phyloP scores from a whole-genome alignment of 2,797 vertebrate species.

The Artibeus lituratus region DNA sequence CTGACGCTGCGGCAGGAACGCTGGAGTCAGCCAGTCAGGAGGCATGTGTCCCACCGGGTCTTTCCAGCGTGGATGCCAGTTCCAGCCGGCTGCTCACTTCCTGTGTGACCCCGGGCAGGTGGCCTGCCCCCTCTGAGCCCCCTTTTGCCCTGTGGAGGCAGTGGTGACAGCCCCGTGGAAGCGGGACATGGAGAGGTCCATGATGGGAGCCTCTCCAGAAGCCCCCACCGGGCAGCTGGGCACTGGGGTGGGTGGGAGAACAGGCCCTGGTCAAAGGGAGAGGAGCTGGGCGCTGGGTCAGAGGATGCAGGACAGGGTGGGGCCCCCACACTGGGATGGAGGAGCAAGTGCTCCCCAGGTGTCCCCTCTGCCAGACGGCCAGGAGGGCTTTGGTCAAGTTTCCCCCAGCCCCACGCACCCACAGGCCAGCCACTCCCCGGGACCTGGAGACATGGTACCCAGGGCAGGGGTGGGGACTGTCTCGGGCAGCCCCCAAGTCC shows the following conservation, averaged over 20 bases:
- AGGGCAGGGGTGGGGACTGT: not conserved
- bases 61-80: not conserved
- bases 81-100: not conserved
- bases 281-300: not conserved
- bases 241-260: not conserved
- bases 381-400: not conserved
- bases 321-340: not conserved
- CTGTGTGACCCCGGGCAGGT: not conserved
- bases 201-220: not conserved
- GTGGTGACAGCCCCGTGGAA: not conserved
- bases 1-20: not conserved
- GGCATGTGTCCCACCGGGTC: accelerated
- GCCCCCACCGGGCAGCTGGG: not conserved
- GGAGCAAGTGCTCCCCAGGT: not conserved
- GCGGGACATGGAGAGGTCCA: too few species aligned
- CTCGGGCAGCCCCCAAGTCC: not conserved
- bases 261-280: not conserved
- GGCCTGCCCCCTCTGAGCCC: not conserved
- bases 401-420: not conserved
- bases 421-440: accelerated
- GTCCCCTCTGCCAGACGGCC: not conserved
- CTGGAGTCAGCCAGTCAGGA: not conserved
- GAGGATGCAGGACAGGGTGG: not conserved
- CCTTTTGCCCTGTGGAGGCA: not conserved
- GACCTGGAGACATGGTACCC: not conserved